These are phyloP conservation scores for Flexamia atlantica DNA, from an alignment of 2,888 invertebrate species.

Conservation along the genomic window DNA sequence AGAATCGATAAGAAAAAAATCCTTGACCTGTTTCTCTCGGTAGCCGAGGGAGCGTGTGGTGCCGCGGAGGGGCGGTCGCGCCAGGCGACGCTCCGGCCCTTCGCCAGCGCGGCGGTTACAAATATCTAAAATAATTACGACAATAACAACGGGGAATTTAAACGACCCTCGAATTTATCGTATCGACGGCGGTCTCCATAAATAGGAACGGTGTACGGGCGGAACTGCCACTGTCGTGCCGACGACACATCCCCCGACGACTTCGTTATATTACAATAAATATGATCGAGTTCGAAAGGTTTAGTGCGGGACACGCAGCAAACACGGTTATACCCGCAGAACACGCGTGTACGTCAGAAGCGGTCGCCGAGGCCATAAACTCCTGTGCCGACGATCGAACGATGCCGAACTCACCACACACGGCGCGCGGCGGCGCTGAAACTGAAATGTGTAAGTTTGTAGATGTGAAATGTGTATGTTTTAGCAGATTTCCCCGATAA, in stretches of 20 bases:
- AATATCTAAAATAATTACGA: conserved; percentile 50
- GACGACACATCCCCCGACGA: conserved; percentile 41
- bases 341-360: conserved; percentile 22
- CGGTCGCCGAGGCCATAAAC: conserved; percentile 9
- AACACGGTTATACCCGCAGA: conserved; percentile 16
- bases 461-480: no score
- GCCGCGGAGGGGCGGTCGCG: conserved; percentile 10
- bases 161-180: conserved; percentile 54
- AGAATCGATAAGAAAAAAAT: no score
- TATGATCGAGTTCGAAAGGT: conserved; percentile 54
- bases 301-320: conserved; percentile 34
- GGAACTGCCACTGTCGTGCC: conserved; percentile 4
- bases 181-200: conserved; percentile 35
- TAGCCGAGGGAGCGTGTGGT: no score
- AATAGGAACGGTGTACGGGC: conserved; percentile 31
- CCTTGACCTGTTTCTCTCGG: no score
- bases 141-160: conserved; percentile 50
- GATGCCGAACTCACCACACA: no score
- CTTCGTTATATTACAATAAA: conserved; percentile 56
- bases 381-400: background rate
- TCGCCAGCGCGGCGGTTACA: conserved; percentile 44
- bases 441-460: no score
- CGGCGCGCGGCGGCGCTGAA: no score
- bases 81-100: conserved; percentile 16
- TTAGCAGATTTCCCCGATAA: no score